These are phyloP conservation scores for Anser cygnoides DNA, from an alignment of 2,113 vertebrate species.

Conservation along the genomic window DNA sequence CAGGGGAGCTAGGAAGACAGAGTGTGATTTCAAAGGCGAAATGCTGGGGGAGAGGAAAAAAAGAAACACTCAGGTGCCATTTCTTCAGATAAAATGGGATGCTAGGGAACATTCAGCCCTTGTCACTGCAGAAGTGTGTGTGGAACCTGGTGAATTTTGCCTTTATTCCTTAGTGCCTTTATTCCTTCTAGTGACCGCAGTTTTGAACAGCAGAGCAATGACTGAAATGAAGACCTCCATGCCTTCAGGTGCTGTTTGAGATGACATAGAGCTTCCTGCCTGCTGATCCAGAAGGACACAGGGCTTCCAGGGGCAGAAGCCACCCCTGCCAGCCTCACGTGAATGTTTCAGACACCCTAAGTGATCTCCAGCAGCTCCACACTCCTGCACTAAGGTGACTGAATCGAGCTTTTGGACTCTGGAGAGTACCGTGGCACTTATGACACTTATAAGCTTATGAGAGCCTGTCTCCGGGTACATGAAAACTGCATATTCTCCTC, in stretches of 20 bases:
- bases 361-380: not conserved
- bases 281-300: not conserved
- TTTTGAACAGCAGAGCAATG: not conserved
- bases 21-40: not conserved
- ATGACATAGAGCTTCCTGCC: not conserved
- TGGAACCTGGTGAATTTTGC: not conserved
- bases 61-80: not conserved
- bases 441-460: fast-evolving
- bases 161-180: not conserved
- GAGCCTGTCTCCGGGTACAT: not conserved
- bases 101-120: not conserved
- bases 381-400: not conserved
- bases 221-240: not conserved
- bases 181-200: not conserved
- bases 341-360: not conserved
- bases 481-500: not conserved
- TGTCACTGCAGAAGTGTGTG: not conserved
- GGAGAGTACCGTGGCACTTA: not conserved
- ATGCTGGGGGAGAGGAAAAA: not conserved
- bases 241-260: not conserved
- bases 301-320: not conserved
- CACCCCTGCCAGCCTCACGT: not conserved
- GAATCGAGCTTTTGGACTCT: not conserved
- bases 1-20: not conserved
- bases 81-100: not conserved